phyloP scores from a whole-genome alignment of 2,113 vertebrate genomes.

The Dinomys branickii region DNA sequence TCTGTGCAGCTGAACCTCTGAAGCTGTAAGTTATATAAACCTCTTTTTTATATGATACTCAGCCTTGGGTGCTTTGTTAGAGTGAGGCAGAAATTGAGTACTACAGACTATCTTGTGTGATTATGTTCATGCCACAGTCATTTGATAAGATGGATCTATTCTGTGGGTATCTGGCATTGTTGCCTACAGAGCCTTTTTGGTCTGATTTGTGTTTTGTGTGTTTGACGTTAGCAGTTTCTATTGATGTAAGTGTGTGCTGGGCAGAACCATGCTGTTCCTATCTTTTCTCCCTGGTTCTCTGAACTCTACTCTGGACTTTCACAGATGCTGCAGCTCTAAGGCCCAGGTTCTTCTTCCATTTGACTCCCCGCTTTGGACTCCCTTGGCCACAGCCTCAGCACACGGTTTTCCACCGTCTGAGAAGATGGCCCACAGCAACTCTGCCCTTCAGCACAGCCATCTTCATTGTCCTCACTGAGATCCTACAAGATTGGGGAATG shows the following conservation, averaged over 20 bases:
- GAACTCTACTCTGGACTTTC: not conserved
- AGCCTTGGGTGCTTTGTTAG: not conserved
- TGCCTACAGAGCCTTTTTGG: not conserved
- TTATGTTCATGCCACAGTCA: not conserved
- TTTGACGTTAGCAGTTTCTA: not conserved
- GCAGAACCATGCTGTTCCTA: not conserved
- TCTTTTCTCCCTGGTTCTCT: not conserved
- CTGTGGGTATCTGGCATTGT: not conserved
- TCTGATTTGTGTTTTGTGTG: not conserved
- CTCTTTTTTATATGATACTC: not conserved
- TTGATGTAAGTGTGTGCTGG: not conserved
- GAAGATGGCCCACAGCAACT: not conserved
- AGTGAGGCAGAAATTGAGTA: not conserved
- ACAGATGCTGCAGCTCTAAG: not conserved
- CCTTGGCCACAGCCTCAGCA: fast-evolving
- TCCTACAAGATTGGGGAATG: not conserved
- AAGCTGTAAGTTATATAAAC: not conserved
- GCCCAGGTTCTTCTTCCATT: not conserved
- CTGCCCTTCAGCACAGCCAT: not conserved
- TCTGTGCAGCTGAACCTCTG: not conserved
- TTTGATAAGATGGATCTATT: not conserved
- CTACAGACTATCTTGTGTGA: not conserved
- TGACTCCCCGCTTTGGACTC: fast-evolving
- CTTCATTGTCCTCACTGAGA: fast-evolving
- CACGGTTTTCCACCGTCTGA: not conserved